phyloP scores from a whole-genome alignment of 1,140 invertebrate genomes.

The Drosophila bocki region DNA sequence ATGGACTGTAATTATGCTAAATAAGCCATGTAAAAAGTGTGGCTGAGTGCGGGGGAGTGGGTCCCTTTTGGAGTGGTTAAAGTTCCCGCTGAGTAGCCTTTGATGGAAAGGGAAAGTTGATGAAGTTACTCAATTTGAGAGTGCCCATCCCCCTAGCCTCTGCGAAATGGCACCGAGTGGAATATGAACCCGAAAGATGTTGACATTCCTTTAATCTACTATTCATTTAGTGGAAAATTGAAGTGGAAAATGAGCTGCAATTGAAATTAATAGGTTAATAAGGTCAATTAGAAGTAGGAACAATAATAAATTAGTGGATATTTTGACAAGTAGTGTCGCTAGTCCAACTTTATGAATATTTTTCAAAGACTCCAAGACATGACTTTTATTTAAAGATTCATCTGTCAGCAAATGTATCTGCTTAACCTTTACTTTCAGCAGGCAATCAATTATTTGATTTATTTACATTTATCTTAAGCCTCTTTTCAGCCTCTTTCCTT shows the following conservation, averaged over 20 bases:
- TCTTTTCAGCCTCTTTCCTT: conserved; percentile 16
- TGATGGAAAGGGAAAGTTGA: conserved; percentile 47
- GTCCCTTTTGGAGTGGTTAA: conserved; percentile 33
- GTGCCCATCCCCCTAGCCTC: neutral
- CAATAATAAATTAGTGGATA: too few species aligned
- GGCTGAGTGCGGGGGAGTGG: conserved; percentile 31
- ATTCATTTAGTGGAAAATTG: conserved; percentile 37
- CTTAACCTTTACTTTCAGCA: conserved; percentile 19
- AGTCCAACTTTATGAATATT: neutral
- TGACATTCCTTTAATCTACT: conserved; percentile 38
- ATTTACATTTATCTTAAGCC: conserved; percentile 36
- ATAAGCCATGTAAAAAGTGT: conserved; percentile 76
- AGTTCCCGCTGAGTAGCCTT: conserved; percentile 36
- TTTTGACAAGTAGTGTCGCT: too few species aligned
- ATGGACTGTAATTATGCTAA: conserved; percentile 83
- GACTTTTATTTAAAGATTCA: conserved; percentile 1
- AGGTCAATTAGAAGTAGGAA: neutral
- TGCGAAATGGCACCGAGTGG: conserved; percentile 3
- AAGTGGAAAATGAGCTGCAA: conserved; percentile 6
- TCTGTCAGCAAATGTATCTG: conserved; percentile 31
- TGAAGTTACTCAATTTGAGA: conserved; percentile 47
- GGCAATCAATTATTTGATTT: conserved; percentile 39
- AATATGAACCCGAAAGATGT: conserved; percentile 25
- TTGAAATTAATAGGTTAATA: conserved; percentile 33
- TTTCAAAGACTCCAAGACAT: neutral